Base-by-base conservation (phyloP, 2,797 vertebrate species). In the Rhynchotus rufescens region DNA sequence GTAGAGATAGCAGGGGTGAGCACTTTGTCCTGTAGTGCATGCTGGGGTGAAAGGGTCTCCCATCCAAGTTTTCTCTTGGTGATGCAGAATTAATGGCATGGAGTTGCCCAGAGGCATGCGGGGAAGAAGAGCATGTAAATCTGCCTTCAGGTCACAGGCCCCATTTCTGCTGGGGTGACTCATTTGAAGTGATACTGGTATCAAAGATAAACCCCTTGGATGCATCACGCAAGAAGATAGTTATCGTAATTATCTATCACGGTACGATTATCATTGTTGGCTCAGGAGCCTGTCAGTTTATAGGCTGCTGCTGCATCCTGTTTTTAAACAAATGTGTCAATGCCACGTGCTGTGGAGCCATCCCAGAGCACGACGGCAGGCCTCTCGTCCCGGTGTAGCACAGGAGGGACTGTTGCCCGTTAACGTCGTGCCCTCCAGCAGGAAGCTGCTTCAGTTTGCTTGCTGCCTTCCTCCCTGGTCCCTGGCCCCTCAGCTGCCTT, bases 91-190 rank as follows among this genome's bases (percentile, higher is more conserved):
- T 82, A 42, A 42, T 40, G 54, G 32, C 25, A 34, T 28, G 32
- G 86, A 76, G 26, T 22, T 91, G 28, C 28, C 26, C 75, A 49
- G 52, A 80, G 68, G 51, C 54, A n/a, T 38, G 32, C 21, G 44
- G 52, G 26, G 69, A 62, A 88, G 78, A 92, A 52, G 25, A 61
- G 38, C 36, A 47, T 86, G 62, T 91, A 90, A 85, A 90, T 78
- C 78, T 84, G 44, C 64, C 88, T 89, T 93, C 2, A 1, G 56
- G 47, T 95, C 66, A 69, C 74, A 94, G 69, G 42, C 42, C 30
- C 30, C 66, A 1, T 0, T 85, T 92, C 47, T 95, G 49, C 76
- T 69, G 30, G 73, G 81, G 80, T 92, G 79, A 90, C 76, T 96
- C 90, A 88, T 60, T 94, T 83, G 62, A 88, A 80, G 59, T 47